Evolutionary conservation across 2,797 vertebrate genomes (phyloP), one percentile per base, ranked within the genome.

Genomic region (Macropus fuliginosus): DNA sequence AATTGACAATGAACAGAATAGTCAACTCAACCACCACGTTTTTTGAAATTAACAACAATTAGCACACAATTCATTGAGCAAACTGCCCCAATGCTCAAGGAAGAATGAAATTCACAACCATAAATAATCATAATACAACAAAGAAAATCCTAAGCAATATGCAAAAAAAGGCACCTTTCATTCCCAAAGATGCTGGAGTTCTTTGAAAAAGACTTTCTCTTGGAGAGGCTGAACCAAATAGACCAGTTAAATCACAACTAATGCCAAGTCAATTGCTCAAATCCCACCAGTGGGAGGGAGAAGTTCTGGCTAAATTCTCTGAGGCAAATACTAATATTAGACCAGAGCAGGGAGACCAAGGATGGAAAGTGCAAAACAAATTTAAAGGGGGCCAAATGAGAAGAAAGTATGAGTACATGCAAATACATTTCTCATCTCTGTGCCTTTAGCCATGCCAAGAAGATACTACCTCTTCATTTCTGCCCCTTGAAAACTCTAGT

Each of bases 321-420:
- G 57, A 94, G 57, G 55, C 54, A 91, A 91, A 57, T 50, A 94
- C 34, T 29, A 93, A 28, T 55, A 62, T 62, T 54, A 92, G 54
- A 81, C 56, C 56, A 94, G 27, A 1, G 74, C 9, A 27, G 40
- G 3, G 9, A 87, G 10, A 50, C 40, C 74, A 87, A 87, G 40
- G 2, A 1, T 94, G 52, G 16, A 56, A 96, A 92, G 18, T 55
- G 55, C 59, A 95, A 96, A 28, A 87, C 40, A 87, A 50, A 46
- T 87, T 87, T 46, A 46, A 87, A 87, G 9, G 24, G 74, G 24
- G 1, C 0, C 90, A 91, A 55, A 10, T 91, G 55, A 56, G 40
- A 12, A 55, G 31, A n/a, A 14, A 95, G 91, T 87, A 50, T 87
- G 21, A 87, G 21, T 46, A 50, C 24, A 27, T 50, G 40, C 40